These are phyloP conservation scores for Tachina grossa DNA, from an alignment of 2,888 invertebrate species.

Conservation along the genomic window DNA sequence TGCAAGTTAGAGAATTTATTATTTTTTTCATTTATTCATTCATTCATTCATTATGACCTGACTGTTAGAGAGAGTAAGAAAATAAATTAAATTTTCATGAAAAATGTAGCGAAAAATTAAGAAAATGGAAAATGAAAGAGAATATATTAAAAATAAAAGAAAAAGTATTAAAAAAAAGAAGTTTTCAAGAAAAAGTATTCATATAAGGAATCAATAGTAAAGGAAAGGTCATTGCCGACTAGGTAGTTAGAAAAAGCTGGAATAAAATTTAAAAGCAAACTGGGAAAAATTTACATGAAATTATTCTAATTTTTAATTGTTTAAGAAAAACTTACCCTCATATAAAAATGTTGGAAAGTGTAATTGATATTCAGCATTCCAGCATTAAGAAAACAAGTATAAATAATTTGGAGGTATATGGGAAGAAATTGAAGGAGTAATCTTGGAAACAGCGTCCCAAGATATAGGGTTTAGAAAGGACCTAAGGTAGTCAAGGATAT, in stretches of 20 bases:
- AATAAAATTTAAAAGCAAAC: too few relatives aligned
- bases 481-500: too few relatives aligned
- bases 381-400: too few relatives aligned
- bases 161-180: background rate
- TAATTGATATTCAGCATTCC: too few relatives aligned
- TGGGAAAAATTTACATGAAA: too few relatives aligned
- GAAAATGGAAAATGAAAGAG: conserved; percentile 43
- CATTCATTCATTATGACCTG: conserved; percentile 27
- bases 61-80: conserved; percentile 63
- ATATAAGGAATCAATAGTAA: conserved; percentile 16
- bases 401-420: too few relatives aligned
- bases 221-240: background rate
- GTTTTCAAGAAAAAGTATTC: conserved; percentile 30
- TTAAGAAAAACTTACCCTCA: too few relatives aligned
- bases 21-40: conserved; percentile 30
- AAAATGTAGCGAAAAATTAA: conserved; percentile 80
- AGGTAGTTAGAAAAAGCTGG: background rate
- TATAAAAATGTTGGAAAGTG: too few relatives aligned
- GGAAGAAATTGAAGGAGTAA: too few relatives aligned
- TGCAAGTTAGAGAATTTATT: conserved; percentile 75
- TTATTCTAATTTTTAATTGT: too few relatives aligned
- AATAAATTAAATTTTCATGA: conserved; percentile 76
- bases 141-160: conserved; percentile 63
- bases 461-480: too few relatives aligned
- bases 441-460: too few relatives aligned